Evolutionary conservation across 2,797 vertebrate species (phyloP).

Genomic region (Champsocephalus esox): DNA sequence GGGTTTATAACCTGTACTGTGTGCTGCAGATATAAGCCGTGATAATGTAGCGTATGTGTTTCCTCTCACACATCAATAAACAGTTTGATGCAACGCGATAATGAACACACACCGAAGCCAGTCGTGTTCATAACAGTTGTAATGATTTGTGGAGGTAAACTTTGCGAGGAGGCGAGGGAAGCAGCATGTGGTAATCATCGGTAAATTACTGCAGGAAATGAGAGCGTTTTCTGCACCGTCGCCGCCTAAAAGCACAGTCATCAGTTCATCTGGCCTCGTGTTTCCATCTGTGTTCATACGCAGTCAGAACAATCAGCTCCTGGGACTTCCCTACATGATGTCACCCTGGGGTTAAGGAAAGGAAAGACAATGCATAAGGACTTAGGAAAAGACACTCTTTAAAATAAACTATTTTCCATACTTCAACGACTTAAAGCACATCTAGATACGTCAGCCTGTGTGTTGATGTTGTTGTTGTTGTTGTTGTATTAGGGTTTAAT

Average conservation of each 20-base stretch:
- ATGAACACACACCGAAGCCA: slow-evolving; percentile 9
- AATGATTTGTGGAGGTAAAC: slow-evolving; percentile 47
- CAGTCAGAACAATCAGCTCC: not conserved
- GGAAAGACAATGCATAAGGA: too few species aligned
- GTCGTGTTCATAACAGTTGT: slow-evolving; percentile 12
- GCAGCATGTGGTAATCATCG: slow-evolving; percentile 34
- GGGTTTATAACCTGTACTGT: not conserved
- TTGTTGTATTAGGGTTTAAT: too few species aligned
- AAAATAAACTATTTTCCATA: too few species aligned
- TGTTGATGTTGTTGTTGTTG: too few species aligned
- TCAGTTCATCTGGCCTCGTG: slow-evolving; percentile 27
- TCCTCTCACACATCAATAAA: not conserved
- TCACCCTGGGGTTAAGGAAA: too few species aligned
- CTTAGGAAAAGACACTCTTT: too few species aligned
- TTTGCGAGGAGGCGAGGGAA: slow-evolving; percentile 41
- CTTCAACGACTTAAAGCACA: too few species aligned
- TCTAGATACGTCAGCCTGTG: too few species aligned
- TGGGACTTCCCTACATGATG: too few species aligned
- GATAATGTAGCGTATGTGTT: not conserved
- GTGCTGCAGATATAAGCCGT: not conserved
- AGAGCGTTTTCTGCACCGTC: slow-evolving; percentile 20
- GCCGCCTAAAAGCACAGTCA: slow-evolving; percentile 37
- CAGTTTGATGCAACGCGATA: not conserved
- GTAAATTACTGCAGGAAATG: slow-evolving; percentile 37
- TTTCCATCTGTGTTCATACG: slow-evolving; percentile 6